Evolutionary conservation across 1,140 invertebrate species (phyloP).

Genomic region (Drosophila miranda): DNA sequence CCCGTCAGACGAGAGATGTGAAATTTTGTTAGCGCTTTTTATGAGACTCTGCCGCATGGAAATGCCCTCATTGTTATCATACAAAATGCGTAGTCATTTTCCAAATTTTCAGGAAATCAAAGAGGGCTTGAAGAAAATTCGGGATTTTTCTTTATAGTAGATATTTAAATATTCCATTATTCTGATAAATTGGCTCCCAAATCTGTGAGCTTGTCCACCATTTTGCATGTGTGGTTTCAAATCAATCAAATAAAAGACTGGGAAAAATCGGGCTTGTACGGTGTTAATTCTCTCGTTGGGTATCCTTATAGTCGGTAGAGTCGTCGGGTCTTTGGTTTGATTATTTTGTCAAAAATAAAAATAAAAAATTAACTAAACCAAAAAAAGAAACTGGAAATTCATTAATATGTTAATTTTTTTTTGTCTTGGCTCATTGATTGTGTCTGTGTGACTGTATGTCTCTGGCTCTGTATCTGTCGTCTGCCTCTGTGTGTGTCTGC

Average conservation of each 20-base stretch:
- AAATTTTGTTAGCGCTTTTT: too few species aligned
- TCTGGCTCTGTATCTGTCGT: background rate
- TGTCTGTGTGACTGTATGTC: conserved; percentile 28
- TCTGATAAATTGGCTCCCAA: background rate
- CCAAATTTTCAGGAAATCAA: too few species aligned
- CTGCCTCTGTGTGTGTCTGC: background rate
- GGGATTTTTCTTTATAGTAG: too few species aligned
- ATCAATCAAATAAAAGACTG: too few species aligned
- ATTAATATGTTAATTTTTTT: conserved; percentile 76
- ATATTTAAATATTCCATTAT: too few species aligned
- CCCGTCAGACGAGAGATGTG: too few species aligned
- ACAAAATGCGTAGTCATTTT: too few species aligned
- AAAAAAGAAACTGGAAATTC: conserved; percentile 75
- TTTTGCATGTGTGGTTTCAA: background rate
- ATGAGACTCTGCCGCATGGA: too few species aligned
- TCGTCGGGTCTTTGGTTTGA: conserved; percentile 1
- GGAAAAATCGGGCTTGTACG: too few species aligned
- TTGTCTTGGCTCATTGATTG: conserved; percentile 55
- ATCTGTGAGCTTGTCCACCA: background rate
- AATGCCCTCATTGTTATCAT: too few species aligned
- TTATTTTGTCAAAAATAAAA: conserved; percentile 36
- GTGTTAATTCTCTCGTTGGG: background rate
- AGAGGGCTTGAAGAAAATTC: too few species aligned
- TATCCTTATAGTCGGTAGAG: conserved; percentile 17
- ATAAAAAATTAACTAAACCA: conserved; percentile 47